Evolutionary conservation across 2,113 vertebrate genomes (phyloP).

Genomic region (Heptranchias perlo): DNA sequence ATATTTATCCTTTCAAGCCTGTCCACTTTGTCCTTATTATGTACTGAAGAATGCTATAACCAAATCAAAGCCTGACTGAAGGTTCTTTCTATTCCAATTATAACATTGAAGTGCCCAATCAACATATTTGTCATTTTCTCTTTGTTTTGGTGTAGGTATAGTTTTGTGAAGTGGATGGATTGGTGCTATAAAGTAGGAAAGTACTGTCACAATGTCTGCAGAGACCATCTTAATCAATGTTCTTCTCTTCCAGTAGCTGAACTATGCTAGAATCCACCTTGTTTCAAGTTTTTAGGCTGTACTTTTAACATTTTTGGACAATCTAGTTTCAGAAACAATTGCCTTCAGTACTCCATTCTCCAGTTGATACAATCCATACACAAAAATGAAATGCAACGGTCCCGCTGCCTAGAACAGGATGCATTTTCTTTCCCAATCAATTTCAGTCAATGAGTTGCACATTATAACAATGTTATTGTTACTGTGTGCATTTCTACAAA

Average conservation of each 20-base stretch:
- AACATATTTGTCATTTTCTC: neutral
- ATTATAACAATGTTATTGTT: neutral
- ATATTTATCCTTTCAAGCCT: neutral
- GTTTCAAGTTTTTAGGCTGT: neutral
- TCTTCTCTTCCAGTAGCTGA: neutral
- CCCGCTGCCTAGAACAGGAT: neutral
- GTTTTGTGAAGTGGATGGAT: neutral
- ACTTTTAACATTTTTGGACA: neutral
- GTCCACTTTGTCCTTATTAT: neutral
- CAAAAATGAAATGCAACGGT: neutral
- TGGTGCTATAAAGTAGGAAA: neutral
- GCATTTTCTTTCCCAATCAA: neutral
- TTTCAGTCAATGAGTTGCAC: neutral
- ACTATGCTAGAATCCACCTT: neutral
- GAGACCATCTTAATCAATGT: neutral
- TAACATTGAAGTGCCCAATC: neutral
- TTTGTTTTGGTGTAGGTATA: neutral
- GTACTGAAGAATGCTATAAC: neutral
- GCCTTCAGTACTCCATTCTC: neutral
- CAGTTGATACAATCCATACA: neutral
- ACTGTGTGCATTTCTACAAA: neutral
- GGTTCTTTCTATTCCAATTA: neutral
- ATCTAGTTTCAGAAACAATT: neutral
- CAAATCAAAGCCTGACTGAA: neutral
- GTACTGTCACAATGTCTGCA: neutral